These are phyloP conservation scores for Hydriomena furcata DNA, from an alignment of 2,888 invertebrate genomes.

Conservation along the genomic window DNA sequence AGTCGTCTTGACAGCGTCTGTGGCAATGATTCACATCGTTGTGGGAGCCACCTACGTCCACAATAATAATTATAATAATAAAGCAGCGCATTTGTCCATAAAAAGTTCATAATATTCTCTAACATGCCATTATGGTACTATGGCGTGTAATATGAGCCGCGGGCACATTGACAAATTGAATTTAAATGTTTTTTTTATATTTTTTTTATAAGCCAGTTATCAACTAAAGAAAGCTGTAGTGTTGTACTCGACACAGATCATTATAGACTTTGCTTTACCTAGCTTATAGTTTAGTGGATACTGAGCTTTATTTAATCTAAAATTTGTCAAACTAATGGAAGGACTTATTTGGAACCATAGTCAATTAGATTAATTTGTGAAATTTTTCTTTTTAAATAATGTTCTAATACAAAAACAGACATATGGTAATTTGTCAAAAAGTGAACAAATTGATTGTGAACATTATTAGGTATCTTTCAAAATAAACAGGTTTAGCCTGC, in stretches of 20 bases:
- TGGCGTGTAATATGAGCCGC: slow-evolving; percentile 35
- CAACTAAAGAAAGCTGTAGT: no score
- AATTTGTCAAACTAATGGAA: slow-evolving; percentile 26
- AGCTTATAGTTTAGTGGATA: neutral
- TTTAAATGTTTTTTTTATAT: slow-evolving; percentile 27
- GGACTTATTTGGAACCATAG: slow-evolving; percentile 10
- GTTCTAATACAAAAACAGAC: slow-evolving; percentile 12
- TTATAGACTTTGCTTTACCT: neutral
- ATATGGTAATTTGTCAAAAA: slow-evolving; percentile 17
- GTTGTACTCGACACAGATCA: no score
- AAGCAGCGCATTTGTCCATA: slow-evolving; percentile 43
- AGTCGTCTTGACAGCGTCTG: slow-evolving; percentile 4
- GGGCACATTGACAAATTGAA: slow-evolving; percentile 39
- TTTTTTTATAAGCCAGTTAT: neutral
- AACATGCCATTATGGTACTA: slow-evolving; percentile 30
- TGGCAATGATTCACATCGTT: slow-evolving; percentile 17
- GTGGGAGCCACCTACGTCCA: slow-evolving; percentile 26
- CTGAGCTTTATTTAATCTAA: neutral
- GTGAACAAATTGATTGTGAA: slow-evolving; percentile 16
- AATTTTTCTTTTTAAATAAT: slow-evolving; percentile 21
- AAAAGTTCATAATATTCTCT: slow-evolving; percentile 33
- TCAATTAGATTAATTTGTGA: slow-evolving; percentile 35
- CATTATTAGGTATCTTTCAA: slow-evolving; percentile 12
- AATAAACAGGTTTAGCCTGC: slow-evolving; percentile 3
- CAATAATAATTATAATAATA: slow-evolving; percentile 48